Conservation (phyloP, 2,888 invertebrate species). For the Mystacides longicornis region DNA sequence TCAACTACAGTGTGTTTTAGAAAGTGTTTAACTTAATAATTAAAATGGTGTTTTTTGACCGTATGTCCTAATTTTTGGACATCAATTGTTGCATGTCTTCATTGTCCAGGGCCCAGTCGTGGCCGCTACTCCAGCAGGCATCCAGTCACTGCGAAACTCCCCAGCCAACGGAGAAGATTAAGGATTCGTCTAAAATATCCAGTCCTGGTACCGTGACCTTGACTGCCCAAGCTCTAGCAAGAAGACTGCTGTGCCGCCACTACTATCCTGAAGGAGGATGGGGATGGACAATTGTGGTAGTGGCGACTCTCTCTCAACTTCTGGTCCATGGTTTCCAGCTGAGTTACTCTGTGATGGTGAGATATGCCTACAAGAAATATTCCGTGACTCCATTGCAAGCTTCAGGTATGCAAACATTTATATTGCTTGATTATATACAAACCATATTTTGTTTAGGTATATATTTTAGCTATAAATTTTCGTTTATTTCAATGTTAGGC, state of each 20-base stretch:
- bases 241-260: conserved; percentile 60
- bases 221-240: conserved; percentile 52
- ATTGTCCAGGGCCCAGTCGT: conserved; percentile 21
- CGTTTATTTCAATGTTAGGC: too few species aligned
- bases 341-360: conserved; percentile 54
- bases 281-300: conserved; percentile 75
- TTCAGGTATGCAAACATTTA: conserved; percentile 56
- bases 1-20: too few species aligned
- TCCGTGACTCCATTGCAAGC: conserved; percentile 55
- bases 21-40: too few species aligned
- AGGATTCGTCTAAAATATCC: conserved; percentile 29
- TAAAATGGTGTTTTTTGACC: not conserved
- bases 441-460: too few species aligned
- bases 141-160: conserved; percentile 3
- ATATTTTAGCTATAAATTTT: too few species aligned
- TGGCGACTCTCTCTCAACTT: conserved; percentile 64
- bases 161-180: conserved; percentile 2
- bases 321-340: conserved; percentile 70
- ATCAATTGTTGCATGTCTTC: conserved; percentile 18
- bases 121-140: conserved; percentile 20
- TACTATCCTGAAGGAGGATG: conserved; percentile 85
- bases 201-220: conserved; percentile 31
- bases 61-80: not conserved
- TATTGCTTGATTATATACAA: not conserved
- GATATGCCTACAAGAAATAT: conserved; percentile 54